phyloP scores from a whole-genome alignment of 2,888 invertebrate species.

The Cheilosia soror region DNA sequence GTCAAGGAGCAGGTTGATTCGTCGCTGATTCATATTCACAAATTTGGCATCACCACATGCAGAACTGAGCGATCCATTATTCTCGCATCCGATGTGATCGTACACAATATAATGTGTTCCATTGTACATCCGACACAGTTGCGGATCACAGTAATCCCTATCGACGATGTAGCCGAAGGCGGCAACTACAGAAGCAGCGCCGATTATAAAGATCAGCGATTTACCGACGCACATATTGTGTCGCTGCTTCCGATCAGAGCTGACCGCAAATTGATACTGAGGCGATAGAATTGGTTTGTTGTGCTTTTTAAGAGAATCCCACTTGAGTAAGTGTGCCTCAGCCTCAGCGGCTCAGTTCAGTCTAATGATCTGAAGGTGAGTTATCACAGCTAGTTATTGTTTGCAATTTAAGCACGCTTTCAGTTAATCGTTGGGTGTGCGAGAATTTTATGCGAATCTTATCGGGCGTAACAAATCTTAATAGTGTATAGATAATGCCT shows the following conservation, averaged over 20 bases:
- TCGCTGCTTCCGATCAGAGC: conserved; percentile 63
- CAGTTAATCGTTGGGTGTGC: conserved; percentile 34
- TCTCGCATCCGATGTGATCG: conserved; percentile 80
- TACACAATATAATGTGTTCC: conserved; percentile 79
- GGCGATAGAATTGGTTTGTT: conserved; percentile 32
- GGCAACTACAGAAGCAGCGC: conserved; percentile 17
- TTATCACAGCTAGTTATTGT: conserved; percentile 18
- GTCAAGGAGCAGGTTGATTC: conserved; percentile 80
- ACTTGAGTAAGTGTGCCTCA: not conserved
- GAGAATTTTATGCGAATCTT: conserved; percentile 39
- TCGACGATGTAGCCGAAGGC: conserved; percentile 22
- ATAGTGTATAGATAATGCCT: conserved; percentile 10
- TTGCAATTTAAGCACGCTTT: conserved; percentile 54
- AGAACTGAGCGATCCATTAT: conserved; percentile 78
- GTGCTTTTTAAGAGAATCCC: conserved; percentile 64
- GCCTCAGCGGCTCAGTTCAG: not conserved
- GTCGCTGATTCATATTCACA: conserved; percentile 80
- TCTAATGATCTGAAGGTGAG: conserved; percentile 30
- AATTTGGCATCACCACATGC: conserved; percentile 79
- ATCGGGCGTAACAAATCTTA: conserved; percentile 51
- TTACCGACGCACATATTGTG: conserved; percentile 48
- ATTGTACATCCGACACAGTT: conserved; percentile 80
- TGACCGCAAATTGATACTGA: conserved; percentile 61
- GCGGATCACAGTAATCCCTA: conserved; percentile 78
- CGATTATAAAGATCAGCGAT: conserved; percentile 27